A percentile compares a stretch with the other conserved stretches of the same genome.
Conservation (phyloP, 2,888 invertebrate genomes). For the Synergus itoensis region DNA sequence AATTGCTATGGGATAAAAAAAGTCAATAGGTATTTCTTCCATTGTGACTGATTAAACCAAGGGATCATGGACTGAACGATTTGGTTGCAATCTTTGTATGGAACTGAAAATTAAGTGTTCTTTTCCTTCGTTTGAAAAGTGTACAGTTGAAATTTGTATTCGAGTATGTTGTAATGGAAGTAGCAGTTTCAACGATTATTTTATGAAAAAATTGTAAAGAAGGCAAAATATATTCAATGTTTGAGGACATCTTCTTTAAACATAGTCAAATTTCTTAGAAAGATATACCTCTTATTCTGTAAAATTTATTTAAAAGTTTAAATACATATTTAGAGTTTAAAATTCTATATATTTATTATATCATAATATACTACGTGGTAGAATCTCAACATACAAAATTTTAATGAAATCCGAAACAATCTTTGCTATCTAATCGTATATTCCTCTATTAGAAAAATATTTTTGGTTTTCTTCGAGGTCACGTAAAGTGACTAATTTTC, state of each 20-base stretch:
- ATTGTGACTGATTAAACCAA: neutral
- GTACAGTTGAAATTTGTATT: conserved; percentile 23
- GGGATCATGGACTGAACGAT: neutral
- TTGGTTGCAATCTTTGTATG: conserved; percentile 10
- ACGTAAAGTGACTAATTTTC: conserved; percentile 66
- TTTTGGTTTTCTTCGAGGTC: neutral
- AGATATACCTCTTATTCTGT: neutral
- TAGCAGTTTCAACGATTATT: conserved; percentile 15
- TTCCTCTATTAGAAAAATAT: neutral
- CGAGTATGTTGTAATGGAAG: conserved; percentile 18
- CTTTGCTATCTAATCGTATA: neutral
- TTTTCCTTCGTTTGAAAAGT: conserved; percentile 18
- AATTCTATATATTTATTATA: neutral
- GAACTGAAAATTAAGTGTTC: neutral
- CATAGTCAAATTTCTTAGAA: neutral
- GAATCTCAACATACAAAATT: neutral
- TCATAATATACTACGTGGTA: neutral
- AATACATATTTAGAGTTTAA: neutral
- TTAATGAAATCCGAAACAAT: neutral
- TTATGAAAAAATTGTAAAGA: conserved; percentile 23
- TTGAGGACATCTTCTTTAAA: conserved; percentile 36
- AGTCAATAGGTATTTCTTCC: conserved; percentile 32
- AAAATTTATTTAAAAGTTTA: neutral
- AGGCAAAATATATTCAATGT: conserved; percentile 41
- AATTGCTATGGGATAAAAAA: conserved; percentile 22